phyloP scores from a whole-genome alignment of 1,140 invertebrate genomes.

The Steinernema feltiae region DNA sequence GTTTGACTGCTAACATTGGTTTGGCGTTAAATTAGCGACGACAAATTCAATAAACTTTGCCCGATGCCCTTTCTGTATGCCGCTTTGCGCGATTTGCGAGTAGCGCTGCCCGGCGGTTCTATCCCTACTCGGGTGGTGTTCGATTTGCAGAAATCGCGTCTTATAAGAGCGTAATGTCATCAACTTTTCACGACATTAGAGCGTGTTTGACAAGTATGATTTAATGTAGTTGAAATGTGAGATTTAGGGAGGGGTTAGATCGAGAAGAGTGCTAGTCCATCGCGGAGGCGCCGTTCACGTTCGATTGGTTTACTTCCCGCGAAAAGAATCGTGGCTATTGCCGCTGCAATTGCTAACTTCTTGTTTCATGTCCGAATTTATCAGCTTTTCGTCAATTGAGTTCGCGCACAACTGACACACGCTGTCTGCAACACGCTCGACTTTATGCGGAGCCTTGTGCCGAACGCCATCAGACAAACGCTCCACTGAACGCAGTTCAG shows the following conservation, averaged over 20 bases:
- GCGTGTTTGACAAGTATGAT: conserved; percentile 13
- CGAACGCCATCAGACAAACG: neutral
- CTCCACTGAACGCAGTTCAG: neutral
- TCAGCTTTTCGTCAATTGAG: conserved; percentile 8
- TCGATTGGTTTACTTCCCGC: conserved; percentile 9
- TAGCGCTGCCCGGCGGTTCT: neutral
- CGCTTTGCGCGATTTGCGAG: neutral
- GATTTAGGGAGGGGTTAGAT: conserved; percentile 11
- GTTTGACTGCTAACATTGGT: conserved; percentile 1
- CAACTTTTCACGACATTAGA: conserved; percentile 8
- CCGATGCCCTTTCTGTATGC: conserved; percentile 8
- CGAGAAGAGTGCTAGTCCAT: neutral
- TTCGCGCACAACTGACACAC: conserved; percentile 7
- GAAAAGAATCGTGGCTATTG: conserved; percentile 12
- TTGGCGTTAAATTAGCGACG: neutral
- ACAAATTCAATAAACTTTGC: conserved; percentile 2
- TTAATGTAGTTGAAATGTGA: conserved; percentile 13
- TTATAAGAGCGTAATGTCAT: neutral
- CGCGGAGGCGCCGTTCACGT: neutral
- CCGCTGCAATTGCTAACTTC: conserved; percentile 2
- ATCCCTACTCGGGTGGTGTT: neutral
- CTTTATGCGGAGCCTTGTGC: neutral
- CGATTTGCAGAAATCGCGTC: neutral
- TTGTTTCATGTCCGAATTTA: conserved; percentile 14
- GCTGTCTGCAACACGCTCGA: conserved; percentile 11